Evolutionary conservation across 2,888 invertebrate genomes (phyloP).

Genomic region (Pachycephus smyrnensis): DNA sequence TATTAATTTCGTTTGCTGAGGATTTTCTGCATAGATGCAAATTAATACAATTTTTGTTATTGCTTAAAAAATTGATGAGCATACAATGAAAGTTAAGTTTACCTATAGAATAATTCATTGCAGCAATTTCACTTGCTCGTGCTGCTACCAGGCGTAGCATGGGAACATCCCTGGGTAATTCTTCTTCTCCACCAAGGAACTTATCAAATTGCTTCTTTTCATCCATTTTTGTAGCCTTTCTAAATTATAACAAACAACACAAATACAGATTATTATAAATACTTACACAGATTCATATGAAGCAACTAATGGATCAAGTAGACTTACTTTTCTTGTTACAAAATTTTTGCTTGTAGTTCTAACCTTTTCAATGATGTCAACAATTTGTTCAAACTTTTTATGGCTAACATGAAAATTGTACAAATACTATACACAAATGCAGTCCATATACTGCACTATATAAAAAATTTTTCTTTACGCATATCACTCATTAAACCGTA

Average conservation of each 20-base stretch:
- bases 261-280: neutral
- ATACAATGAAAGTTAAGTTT: slow-evolving; percentile 40
- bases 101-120: slow-evolving; percentile 76
- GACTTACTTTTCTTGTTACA: neutral
- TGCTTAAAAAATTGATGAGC: neutral
- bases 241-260: neutral
- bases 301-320: neutral
- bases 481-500: neutral
- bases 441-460: neutral
- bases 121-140: slow-evolving; percentile 79
- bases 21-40: slow-evolving; percentile 57
- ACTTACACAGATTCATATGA: neutral
- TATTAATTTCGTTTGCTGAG: slow-evolving; percentile 70
- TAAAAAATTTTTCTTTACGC: neutral
- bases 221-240: neutral
- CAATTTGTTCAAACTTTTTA: neutral
- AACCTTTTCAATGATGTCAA: neutral
- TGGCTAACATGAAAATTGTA: neutral
- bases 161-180: slow-evolving; percentile 71
- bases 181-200: slow-evolving; percentile 69
- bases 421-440: neutral
- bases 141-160: slow-evolving; percentile 77
- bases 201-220: slow-evolving; percentile 67
- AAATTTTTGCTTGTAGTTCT: neutral
- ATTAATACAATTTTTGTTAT: neutral